phyloP scores from a whole-genome alignment of 1,140 invertebrate species.

The Drosophila parabipectinata region DNA sequence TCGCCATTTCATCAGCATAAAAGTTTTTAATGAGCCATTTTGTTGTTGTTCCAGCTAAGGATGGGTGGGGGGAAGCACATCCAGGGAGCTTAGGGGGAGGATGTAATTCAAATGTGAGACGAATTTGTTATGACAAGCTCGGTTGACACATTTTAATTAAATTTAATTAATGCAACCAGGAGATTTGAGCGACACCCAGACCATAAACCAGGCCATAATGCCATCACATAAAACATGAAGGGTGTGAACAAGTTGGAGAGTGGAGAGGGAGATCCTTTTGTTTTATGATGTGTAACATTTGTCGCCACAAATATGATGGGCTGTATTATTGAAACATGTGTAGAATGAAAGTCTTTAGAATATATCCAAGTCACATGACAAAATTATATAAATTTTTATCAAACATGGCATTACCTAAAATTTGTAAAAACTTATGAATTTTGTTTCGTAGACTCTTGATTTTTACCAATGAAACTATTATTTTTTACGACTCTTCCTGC shows the following conservation, averaged over 20 bases:
- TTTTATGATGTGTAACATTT: slow-evolving; percentile 57
- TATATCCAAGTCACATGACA: background rate
- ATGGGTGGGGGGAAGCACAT: background rate
- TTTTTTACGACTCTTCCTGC: background rate
- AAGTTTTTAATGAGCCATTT: slow-evolving; percentile 82
- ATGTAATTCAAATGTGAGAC: slow-evolving; percentile 46
- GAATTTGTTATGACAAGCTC: slow-evolving; percentile 81
- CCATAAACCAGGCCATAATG: slow-evolving; percentile 39
- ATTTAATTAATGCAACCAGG: slow-evolving; percentile 76
- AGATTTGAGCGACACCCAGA: slow-evolving; percentile 14
- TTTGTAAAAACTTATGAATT: too few relatives aligned
- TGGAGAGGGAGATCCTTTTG: slow-evolving; percentile 1
- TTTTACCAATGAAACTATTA: too few relatives aligned
- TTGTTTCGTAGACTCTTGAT: too few relatives aligned
- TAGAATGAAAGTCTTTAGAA: slow-evolving; percentile 4
- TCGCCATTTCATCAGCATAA: slow-evolving; percentile 76
- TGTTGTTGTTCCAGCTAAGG: slow-evolving; percentile 34
- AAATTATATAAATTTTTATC: too few relatives aligned
- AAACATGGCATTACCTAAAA: too few relatives aligned
- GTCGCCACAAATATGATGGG: slow-evolving; percentile 18
- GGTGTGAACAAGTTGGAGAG: slow-evolving; percentile 7
- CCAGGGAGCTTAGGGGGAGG: background rate
- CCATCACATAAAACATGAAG: slow-evolving; percentile 24
- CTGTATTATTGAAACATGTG: slow-evolving; percentile 58
- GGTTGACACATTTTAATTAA: slow-evolving; percentile 82